phyloP scores from a whole-genome alignment of 2,888 invertebrate genomes.

The Allacma fusca region DNA sequence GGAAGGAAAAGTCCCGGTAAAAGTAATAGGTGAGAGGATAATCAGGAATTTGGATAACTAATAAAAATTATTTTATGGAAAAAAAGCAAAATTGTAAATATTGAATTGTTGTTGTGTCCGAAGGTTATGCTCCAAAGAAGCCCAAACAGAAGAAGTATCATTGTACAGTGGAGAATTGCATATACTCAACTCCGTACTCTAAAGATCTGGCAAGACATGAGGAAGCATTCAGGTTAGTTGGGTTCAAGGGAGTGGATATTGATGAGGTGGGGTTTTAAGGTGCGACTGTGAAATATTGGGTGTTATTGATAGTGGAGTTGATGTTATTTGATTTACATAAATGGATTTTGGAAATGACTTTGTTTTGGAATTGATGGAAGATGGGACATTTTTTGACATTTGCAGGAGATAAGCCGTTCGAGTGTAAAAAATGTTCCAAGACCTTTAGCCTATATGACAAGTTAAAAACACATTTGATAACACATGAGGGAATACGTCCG shows the following conservation, averaged over 20 bases:
- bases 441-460: slow-evolving; percentile 65
- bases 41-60: too few relatives aligned
- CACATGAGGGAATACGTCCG: slow-evolving; percentile 64
- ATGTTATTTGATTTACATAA: not conserved
- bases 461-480: slow-evolving; percentile 64
- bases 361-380: too few relatives aligned
- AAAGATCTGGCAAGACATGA: slow-evolving; percentile 64
- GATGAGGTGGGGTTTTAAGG: too few relatives aligned
- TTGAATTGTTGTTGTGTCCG: too few relatives aligned
- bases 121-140: slow-evolving; percentile 26
- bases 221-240: slow-evolving; percentile 66
- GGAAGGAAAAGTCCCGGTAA: not conserved
- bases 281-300: slow-evolving; percentile 12
- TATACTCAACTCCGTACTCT: slow-evolving; percentile 61
- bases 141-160: slow-evolving; percentile 54
- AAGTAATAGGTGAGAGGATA: too few relatives aligned
- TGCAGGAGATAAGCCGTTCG: slow-evolving; percentile 65
- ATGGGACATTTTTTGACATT: slow-evolving; percentile 48
- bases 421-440: slow-evolving; percentile 64
- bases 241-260: too few relatives aligned
- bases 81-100: too few relatives aligned
- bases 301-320: not conserved
- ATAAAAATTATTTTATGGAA: not conserved
- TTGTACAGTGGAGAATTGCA: slow-evolving; percentile 62
- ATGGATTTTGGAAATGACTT: too few relatives aligned